Base-by-base conservation (phyloP, 37 sponge, comb jelly and placozoan species). In the Chondrosia reniformis region DNA sequence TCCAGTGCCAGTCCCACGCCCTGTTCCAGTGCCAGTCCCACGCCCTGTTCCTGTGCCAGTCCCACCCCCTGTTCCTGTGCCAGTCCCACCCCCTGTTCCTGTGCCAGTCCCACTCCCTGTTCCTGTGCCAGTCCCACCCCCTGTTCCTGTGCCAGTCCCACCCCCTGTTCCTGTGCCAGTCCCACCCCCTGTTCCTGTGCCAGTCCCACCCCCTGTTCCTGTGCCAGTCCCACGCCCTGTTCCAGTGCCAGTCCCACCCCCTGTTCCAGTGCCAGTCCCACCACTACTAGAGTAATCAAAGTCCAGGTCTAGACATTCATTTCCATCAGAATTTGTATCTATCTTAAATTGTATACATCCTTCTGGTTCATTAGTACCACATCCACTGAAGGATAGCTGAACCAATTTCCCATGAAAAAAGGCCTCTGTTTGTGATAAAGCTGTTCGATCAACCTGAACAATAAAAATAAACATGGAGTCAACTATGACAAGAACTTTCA, bases 341-440 rank as follows among this genome's bases (percentile, higher is more conserved):
- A 69, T 39, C 13, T 21, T 25, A 44, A 69, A 69, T 39, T 17
- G 1, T 17, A 69, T 44, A 40, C 72, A 69, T 1, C 72, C 72
- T 39, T 39, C 41, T 39, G 24, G n/a, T 2, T 69, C 72, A 41
- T 24, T 34, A 39, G 43, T 69, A 34, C 42, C 43, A 69, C 72
- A 69, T 24, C 41, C 72, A 69, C 41, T 39, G 43, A 69, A 69
- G n/a, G 43, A 34, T 0, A 69, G 72, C 24, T 69, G 37, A 40
- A 69, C 12, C 2, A 69, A 44, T 7, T 40, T 69, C 25, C 72
- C 72, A 22, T 69, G 44, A 17, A 34, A 38, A 24, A 31, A 69
- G n/a, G 72, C 39, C 2, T 13, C 30, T 19, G 61, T 6, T 59
- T 59, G 61, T 6, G 30, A 7, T 7, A 59, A 30, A 59, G 6